Percentiles rank a stretch among this genome's conserved stretches.
phyloP scores from a whole-genome alignment of 2,888 invertebrate genomes.

The Laspeyria flexula region DNA sequence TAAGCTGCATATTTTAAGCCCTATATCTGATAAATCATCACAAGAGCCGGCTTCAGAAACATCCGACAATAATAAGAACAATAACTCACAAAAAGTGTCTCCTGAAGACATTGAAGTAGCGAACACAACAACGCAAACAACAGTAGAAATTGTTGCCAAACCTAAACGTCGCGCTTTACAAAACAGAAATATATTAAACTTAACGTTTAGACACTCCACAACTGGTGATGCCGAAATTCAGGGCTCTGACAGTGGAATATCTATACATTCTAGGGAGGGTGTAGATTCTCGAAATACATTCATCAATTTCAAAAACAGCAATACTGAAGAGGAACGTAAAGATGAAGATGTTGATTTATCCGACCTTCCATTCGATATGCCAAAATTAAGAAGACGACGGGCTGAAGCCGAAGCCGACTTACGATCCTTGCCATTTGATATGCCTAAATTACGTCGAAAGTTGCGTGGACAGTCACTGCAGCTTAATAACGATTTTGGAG shows the following conservation, averaged over 20 bases:
- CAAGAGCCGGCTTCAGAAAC: slow-evolving; percentile 94
- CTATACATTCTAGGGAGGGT: slow-evolving; percentile 93
- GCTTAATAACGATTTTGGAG: slow-evolving; percentile 88
- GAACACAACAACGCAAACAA: slow-evolving; percentile 74
- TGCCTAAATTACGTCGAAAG: slow-evolving; percentile 94
- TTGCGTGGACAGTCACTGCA: slow-evolving; percentile 87
- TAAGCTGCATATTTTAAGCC: slow-evolving; percentile 94
- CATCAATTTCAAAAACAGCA: slow-evolving; percentile 87
- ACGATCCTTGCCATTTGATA: slow-evolving; percentile 94
- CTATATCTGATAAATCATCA: slow-evolving; percentile 95
- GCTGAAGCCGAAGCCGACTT: slow-evolving; percentile 92
- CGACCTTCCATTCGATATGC: slow-evolving; percentile 96
- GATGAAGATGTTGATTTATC: slow-evolving; percentile 89
- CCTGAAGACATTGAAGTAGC: slow-evolving; percentile 87
- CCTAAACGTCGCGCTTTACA: slow-evolving; percentile 89
- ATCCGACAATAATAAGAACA: slow-evolving; percentile 92
- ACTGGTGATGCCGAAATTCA: slow-evolving; percentile 91
- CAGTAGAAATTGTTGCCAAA: slow-evolving; percentile 83
- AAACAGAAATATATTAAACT: slow-evolving; percentile 91
- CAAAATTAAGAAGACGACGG: slow-evolving; percentile 91
- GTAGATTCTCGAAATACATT: slow-evolving; percentile 89
- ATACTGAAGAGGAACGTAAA: slow-evolving; percentile 80
- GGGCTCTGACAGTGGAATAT: slow-evolving; percentile 95
- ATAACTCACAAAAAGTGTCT: slow-evolving; percentile 91
- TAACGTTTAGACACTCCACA: slow-evolving; percentile 88